Evolutionary conservation across 2,797 vertebrate species (phyloP), one percentile per base, ranked within the genome.

Genomic region (Erithacus rubecula): DNA sequence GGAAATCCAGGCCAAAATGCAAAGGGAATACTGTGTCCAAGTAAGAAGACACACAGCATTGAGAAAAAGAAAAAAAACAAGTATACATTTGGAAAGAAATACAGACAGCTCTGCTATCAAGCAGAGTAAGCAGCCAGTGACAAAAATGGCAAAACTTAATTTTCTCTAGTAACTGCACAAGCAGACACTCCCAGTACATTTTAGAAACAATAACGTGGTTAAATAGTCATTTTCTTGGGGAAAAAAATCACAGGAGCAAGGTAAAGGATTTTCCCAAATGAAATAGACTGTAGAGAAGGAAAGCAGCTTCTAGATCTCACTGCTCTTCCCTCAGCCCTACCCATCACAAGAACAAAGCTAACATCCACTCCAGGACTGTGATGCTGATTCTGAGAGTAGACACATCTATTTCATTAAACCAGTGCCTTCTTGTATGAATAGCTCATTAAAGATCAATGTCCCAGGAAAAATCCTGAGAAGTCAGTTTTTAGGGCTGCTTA

Each of bases 311-410:
- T 29, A 62, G 9, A 7, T 51, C 22, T 37, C 2, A 2, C 16
- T 69, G 29, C 6, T 6, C 2, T 9, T 1, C 12, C 9, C 5
- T 5, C 20, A 44, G 8, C 4, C 20, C 26, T 26, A 43, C 12
- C 7, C 15, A 47, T 34, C 2, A 34, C 58, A 52, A 49, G 36
- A 83, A 26, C 32, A 89, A 55, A 9, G 13, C 22, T 16, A 71
- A 20, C 22, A 68, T 27, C 41, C 67, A 17, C 21, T 75, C 36
- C 9, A 49, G 11, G 27, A 64, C 1, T 44, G 32, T 18, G 30
- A 29, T 27, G 51, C 23, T 26, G 10, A 71, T 43, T 55, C 36
- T 30, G 51, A 69, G 29, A 52, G 37, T 1, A 82, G 68, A 63
- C 1, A 4, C 29, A 26, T 18, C 13, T 6, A n/a, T 6, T 32